Base-by-base conservation (phyloP, 1,140 invertebrate species). In the Sycobia sp. region DNA sequence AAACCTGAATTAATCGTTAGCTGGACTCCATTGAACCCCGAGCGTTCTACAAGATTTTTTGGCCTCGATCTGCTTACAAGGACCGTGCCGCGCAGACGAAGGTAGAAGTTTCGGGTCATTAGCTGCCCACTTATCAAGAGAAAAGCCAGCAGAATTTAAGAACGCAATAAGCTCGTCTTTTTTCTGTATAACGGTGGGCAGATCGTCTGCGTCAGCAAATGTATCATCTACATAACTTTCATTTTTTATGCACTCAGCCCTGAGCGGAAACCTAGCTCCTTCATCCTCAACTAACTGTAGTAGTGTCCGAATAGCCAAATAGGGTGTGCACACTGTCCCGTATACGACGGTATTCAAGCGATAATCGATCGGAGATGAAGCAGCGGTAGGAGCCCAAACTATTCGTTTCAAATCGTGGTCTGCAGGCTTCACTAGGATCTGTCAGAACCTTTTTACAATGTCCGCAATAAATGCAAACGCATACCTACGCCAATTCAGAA, bases 351-450 rank as follows among this genome's bases (percentile, higher is more conserved):
- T n/a, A n/a, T n/a, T n/a, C n/a, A n/a, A n/a, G n/a, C n/a, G n/a
- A n/a, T n/a, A n/a, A n/a, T n/a, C n/a, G n/a, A n/a, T n/a, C n/a
- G n/a, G n/a, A n/a, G n/a, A n/a, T n/a, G n/a, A n/a, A 34, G 9
- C 10, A 0, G 54, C 13, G 3, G 20, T 49, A n/a, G 32, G 1
- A 20, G 65, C 22, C 73, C 76, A 76, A 0, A 76, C 3, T 5
- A 77, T 73, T 23, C 70, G 54, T 44, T 73, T 71, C 44, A 65
- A n/a, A n/a, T n/a, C n/a, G n/a, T n/a, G n/a, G n/a, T n/a, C n/a
- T n/a, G n/a, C n/a, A n/a, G n/a, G n/a, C 46, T 67, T 36, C 3
- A 76, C 53, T 20, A 36, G n/a, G 10, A 75, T 67, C 34, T 73
- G 71, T 8, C 72, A 57, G 58, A 69, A 76, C 68, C 72, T 73